phyloP scores from a whole-genome alignment of 2,888 invertebrate genomes.

The Dione vanillae region DNA sequence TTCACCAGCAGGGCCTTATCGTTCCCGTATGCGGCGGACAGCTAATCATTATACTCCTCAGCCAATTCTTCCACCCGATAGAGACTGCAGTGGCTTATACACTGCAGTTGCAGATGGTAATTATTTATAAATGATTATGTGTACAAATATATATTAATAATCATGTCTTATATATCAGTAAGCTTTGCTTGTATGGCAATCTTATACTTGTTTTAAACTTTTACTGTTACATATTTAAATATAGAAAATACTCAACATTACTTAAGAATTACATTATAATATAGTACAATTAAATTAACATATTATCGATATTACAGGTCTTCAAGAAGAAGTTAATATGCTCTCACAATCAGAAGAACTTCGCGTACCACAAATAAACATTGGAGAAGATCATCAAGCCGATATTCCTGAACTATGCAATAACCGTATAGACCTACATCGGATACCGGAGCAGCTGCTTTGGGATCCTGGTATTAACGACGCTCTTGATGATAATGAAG shows the following conservation, averaged over 20 bases:
- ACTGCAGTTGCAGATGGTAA: slow-evolving; percentile 78
- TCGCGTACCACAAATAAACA: slow-evolving; percentile 91
- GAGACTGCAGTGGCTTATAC: slow-evolving; percentile 94
- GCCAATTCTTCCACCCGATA: slow-evolving; percentile 96
- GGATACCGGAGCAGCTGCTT: slow-evolving; percentile 89
- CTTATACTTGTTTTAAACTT: not conserved
- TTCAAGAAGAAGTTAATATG: slow-evolving; percentile 60
- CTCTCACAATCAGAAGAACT: slow-evolving; percentile 69
- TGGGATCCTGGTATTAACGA: slow-evolving; percentile 94
- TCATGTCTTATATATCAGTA: not conserved
- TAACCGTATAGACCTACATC: slow-evolving; percentile 80
- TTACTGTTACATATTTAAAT: no score
- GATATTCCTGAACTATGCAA: slow-evolving; percentile 86
- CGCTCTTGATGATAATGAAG: slow-evolving; percentile 89
- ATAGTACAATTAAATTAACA: no score
- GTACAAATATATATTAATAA: not conserved
- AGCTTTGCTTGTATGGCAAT: no score
- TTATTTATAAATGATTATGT: not conserved
- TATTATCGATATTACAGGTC: slow-evolving; percentile 35
- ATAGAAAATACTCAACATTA: no score
- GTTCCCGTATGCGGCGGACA: slow-evolving; percentile 79
- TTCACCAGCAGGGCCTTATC: slow-evolving; percentile 84
- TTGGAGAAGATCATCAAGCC: slow-evolving; percentile 94
- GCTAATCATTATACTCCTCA: slow-evolving; percentile 92
- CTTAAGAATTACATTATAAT: no score